phyloP scores from a whole-genome alignment of 2,888 invertebrate species.

The Euplexia lucipara region DNA sequence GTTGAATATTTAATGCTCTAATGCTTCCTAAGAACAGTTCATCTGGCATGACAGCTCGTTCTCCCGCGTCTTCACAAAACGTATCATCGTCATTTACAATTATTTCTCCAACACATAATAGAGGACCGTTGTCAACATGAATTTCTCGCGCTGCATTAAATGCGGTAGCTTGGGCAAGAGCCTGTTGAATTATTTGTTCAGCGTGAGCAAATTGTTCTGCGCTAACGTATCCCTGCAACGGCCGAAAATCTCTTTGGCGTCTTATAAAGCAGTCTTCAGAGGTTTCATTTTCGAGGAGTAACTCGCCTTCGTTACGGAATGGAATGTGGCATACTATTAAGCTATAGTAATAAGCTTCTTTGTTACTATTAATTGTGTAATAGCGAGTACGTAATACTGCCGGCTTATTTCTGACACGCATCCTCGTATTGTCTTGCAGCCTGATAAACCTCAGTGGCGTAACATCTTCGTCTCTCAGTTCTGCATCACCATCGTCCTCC shows the following conservation, averaged over 20 bases:
- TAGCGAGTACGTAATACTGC: slow-evolving; percentile 68
- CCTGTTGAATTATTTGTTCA: slow-evolving; percentile 43
- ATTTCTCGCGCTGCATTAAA: slow-evolving; percentile 37
- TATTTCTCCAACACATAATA: slow-evolving; percentile 33
- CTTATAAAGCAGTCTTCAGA: slow-evolving; percentile 41
- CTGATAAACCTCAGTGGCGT: slow-evolving; percentile 47
- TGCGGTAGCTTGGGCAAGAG: slow-evolving; percentile 24
- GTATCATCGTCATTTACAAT: slow-evolving; percentile 29
- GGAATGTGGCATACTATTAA: slow-evolving; percentile 65
- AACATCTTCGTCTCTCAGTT: slow-evolving; percentile 56
- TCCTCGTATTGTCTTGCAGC: slow-evolving; percentile 49
- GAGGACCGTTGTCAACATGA: slow-evolving; percentile 1
- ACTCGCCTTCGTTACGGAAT: slow-evolving; percentile 59
- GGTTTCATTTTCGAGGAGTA: slow-evolving; percentile 60
- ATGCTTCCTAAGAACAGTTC: slow-evolving; percentile 31
- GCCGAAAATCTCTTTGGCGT: slow-evolving; percentile 32
- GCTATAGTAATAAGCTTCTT: slow-evolving; percentile 48
- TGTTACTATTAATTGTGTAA: slow-evolving; percentile 59
- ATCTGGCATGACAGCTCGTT: slow-evolving; percentile 28
- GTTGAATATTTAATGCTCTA: slow-evolving; percentile 37
- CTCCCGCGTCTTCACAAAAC: slow-evolving; percentile 23
- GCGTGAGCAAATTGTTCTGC: slow-evolving; percentile 42
- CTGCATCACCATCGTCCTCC: slow-evolving; percentile 59
- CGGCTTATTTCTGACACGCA: slow-evolving; percentile 65
- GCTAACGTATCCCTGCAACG: slow-evolving; percentile 26